phyloP scores from a whole-genome alignment of 2,113 vertebrate species.

The Callopanchax toddi region DNA sequence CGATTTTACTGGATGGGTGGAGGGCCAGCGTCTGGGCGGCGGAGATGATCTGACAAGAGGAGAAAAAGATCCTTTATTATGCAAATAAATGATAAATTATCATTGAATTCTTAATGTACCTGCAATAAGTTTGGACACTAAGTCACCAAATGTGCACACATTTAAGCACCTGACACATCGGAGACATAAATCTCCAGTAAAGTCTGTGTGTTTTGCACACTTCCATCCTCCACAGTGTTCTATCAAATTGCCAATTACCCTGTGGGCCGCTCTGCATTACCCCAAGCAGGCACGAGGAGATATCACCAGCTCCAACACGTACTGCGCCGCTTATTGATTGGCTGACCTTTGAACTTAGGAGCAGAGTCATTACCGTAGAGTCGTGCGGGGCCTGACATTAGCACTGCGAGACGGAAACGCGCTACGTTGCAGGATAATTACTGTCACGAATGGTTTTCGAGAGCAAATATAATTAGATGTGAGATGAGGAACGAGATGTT shows the following conservation, averaged over 20 bases:
- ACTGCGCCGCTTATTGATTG: constrained; percentile 65
- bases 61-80: no score
- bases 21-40: constrained; percentile 95
- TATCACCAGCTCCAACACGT: constrained; percentile 36
- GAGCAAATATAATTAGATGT: constrained; percentile 72
- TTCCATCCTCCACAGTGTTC: constrained; percentile 22
- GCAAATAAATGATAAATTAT: no score
- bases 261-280: constrained; percentile 53
- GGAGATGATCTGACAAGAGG: constrained; percentile 88
- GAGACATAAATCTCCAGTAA: no score
- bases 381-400: constrained; percentile 67
- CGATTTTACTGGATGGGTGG: constrained; percentile 98
- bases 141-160: no score
- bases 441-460: constrained; percentile 56
- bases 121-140: no score
- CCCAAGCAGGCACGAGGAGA: constrained; percentile 40
- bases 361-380: constrained; percentile 67
- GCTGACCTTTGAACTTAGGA: constrained; percentile 69
- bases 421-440: constrained; percentile 69
- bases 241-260: constrained; percentile 73
- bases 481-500: constrained; percentile 32
- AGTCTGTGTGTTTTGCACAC: background rate
- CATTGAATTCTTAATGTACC: no score
- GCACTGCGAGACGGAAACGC: constrained; percentile 52
- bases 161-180: no score